These are phyloP conservation scores for Psilopsiagon aurifrons DNA, from an alignment of 2,113 vertebrate species.

Conservation along the genomic window DNA sequence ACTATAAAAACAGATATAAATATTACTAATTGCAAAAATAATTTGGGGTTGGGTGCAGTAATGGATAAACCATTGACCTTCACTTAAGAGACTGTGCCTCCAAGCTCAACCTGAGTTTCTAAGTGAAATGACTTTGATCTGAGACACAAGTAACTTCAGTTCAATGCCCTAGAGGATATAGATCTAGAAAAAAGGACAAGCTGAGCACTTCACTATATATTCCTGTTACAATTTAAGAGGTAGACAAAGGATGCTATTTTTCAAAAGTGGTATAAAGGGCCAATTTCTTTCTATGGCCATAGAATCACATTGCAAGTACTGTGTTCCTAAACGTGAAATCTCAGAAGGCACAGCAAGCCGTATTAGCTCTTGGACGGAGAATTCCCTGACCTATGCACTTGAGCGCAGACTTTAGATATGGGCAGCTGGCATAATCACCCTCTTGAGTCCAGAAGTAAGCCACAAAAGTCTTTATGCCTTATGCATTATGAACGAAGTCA, in stretches of 20 bases:
- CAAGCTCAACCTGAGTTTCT: constrained; percentile 64
- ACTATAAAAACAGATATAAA: constrained; percentile 77
- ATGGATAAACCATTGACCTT: constrained; percentile 74
- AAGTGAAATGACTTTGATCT: constrained; percentile 72
- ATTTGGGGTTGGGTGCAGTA: constrained; percentile 68
- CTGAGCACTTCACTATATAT: constrained; percentile 34
- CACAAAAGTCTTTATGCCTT: constrained; percentile 43
- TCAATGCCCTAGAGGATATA: constrained; percentile 64
- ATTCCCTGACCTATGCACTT: constrained; percentile 48
- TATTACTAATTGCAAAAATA: constrained; percentile 75
- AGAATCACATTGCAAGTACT: constrained; percentile 31
- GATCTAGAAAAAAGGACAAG: constrained; percentile 54
- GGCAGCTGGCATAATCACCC: constrained; percentile 37
- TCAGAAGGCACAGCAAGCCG: constrained; percentile 13
- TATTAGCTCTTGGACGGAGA: constrained; percentile 58
- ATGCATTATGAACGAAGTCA: constrained; percentile 50
- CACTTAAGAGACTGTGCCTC: constrained; percentile 66
- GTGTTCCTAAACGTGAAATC: constrained; percentile 36
- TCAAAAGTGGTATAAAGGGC: constrained; percentile 37
- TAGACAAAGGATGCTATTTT: constrained; percentile 27
- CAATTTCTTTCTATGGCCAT: neutral
- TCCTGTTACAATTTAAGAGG: constrained; percentile 34
- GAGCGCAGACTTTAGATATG: constrained; percentile 32
- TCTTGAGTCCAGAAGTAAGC: constrained; percentile 37
- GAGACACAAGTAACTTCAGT: constrained; percentile 66